Percentiles rank a stretch among this genome's conserved stretches.
These are phyloP conservation scores for Meles meles DNA, from an alignment of 2,113 vertebrate genomes.

Conservation along the genomic window DNA sequence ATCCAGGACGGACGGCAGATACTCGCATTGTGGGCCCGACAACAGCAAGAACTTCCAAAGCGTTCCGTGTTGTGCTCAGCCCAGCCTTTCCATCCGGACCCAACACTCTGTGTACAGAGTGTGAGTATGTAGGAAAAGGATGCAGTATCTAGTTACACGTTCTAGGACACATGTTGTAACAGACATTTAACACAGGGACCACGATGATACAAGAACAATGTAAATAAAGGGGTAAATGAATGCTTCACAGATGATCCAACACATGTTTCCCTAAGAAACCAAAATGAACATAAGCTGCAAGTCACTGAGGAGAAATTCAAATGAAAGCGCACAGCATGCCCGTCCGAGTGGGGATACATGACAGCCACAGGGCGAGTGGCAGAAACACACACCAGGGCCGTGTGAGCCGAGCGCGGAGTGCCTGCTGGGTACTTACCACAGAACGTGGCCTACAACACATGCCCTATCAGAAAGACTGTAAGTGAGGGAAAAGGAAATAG, in stretches of 20 bases:
- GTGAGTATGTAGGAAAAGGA: not conserved
- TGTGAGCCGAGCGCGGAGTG: constrained; percentile 44
- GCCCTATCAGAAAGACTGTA: constrained; percentile 79
- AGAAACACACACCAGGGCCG: constrained; percentile 11
- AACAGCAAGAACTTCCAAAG: not conserved
- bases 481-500: constrained; percentile 73
- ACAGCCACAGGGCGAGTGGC: constrained; percentile 49
- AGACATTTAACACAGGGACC: not conserved
- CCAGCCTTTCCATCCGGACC: not conserved
- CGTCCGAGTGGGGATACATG: constrained; percentile 12
- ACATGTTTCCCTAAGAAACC: constrained; percentile 48
- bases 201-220: constrained; percentile 55
- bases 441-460: constrained; percentile 76
- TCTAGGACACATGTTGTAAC: not conserved
- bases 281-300: constrained; percentile 60
- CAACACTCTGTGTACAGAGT: not conserved
- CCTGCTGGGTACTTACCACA: constrained; percentile 77
- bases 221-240: constrained; percentile 56
- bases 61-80: not conserved
- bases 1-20: not conserved
- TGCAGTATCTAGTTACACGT: not conserved
- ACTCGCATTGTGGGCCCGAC: no score
- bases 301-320: not conserved
- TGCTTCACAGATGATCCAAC: constrained; percentile 23
- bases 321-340: constrained; percentile 65